A percentile compares a stretch with the other conserved stretches of the same genome.
Evolutionary conservation across 2,113 vertebrate species (phyloP).

Genomic region (Nipponia nippon): DNA sequence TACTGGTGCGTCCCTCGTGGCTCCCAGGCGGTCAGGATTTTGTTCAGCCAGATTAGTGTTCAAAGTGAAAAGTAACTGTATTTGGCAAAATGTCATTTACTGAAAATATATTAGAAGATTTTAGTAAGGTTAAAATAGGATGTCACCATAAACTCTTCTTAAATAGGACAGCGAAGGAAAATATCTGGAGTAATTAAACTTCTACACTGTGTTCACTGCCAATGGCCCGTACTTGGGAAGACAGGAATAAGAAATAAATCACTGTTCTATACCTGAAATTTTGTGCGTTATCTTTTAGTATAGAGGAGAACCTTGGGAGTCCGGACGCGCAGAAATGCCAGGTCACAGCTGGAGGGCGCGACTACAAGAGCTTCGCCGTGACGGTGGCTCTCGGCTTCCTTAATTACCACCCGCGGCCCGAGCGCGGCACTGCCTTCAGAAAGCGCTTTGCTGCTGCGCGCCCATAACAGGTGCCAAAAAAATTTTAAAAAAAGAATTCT

Average conservation of each 20-base stretch:
- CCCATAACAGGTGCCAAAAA: not conserved
- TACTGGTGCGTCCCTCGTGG: not conserved
- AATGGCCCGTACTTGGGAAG: no score
- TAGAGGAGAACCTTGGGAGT: not conserved
- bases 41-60: not conserved
- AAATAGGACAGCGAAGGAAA: not conserved
- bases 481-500: not conserved
- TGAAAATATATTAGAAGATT: not conserved
- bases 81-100: not conserved
- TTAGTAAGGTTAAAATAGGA: not conserved
- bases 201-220: not conserved
- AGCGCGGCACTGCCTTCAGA: not conserved
- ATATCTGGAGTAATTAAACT: not conserved
- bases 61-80: rapidly evolving
- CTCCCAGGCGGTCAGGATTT: not conserved
- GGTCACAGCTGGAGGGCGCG: not conserved
- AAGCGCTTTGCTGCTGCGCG: rapidly evolving
- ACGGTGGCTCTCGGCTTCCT: not conserved
- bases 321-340: rapidly evolving
- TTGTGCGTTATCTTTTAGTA: rapidly evolving
- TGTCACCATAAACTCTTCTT: not conserved
- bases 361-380: not conserved
- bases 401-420: rapidly evolving
- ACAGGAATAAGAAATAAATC: not conserved
- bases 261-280: rapidly evolving